Conservation (phyloP, 2,888 invertebrate species). For the Phorcus lineatus region DNA sequence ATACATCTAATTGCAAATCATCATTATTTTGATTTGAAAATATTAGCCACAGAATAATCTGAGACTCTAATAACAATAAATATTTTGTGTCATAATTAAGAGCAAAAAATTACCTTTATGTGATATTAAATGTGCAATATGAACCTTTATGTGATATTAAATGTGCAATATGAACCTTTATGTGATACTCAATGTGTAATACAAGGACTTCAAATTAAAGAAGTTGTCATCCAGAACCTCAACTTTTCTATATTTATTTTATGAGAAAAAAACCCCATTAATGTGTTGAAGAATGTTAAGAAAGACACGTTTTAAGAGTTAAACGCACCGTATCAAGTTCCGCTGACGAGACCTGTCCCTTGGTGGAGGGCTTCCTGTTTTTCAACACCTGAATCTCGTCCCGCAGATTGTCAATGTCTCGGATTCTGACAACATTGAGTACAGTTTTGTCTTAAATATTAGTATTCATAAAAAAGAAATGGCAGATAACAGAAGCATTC, state of each 20-base stretch:
- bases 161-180: too few species aligned
- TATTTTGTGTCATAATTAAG: neutral
- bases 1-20: too few species aligned
- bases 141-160: too few species aligned
- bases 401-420: constrained; percentile 61
- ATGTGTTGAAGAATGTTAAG: neutral
- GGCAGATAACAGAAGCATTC: neutral
- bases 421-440: constrained; percentile 41
- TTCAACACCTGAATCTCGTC: constrained; percentile 56
- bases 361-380: constrained; percentile 40
- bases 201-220: neutral
- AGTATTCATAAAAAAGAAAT: too few species aligned
- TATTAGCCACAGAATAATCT: too few species aligned
- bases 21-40: too few species aligned
- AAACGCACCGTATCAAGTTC: constrained; percentile 64
- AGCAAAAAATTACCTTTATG: neutral
- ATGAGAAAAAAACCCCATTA: neutral
- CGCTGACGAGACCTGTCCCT: constrained; percentile 48
- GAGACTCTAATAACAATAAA: too few species aligned
- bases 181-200: too few species aligned
- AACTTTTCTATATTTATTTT: neutral
- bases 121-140: too few species aligned
- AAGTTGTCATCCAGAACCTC: neutral
- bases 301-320: too few species aligned
- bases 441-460: neutral